A percentile compares a stretch with the other conserved stretches of the same genome.
Conservation (phyloP, 2,888 invertebrate species). For the Tenthredo notha region DNA sequence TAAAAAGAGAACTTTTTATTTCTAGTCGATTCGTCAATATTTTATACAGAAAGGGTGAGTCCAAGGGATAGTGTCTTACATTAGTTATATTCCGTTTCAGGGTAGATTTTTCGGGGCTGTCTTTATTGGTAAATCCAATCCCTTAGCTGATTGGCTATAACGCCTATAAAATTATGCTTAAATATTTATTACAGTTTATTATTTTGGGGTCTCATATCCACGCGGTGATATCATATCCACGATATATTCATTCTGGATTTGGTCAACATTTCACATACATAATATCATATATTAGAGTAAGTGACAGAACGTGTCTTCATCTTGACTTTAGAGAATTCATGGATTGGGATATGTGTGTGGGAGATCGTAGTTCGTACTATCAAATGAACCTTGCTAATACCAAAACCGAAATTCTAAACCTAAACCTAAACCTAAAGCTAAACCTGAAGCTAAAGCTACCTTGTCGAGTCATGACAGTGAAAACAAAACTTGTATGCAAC, state of each 20-base stretch:
- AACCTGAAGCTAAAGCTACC: not conserved
- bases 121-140: slow-evolving; percentile 3
- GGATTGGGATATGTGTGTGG: not conserved
- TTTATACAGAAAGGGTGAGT: not conserved
- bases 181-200: not conserved
- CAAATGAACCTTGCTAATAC: not conserved
- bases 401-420: not conserved
- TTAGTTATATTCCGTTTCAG: not conserved
- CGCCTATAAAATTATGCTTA: not conserved
- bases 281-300: no score
- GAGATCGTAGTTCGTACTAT: not conserved
- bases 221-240: not conserved
- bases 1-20: not conserved
- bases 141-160: not conserved
- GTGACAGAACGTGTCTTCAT: not conserved
- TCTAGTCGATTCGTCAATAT: not conserved
- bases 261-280: no score
- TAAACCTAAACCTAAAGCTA: not conserved
- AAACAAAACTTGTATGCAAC: slow-evolving; percentile 11
- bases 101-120: not conserved
- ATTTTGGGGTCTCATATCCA: not conserved
- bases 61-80: not conserved
- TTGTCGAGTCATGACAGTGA: not conserved
- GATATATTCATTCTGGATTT: no score
- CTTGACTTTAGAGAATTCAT: not conserved